These are phyloP conservation scores for Torymus texanus DNA, from an alignment of 2,888 invertebrate genomes.

Conservation along the genomic window DNA sequence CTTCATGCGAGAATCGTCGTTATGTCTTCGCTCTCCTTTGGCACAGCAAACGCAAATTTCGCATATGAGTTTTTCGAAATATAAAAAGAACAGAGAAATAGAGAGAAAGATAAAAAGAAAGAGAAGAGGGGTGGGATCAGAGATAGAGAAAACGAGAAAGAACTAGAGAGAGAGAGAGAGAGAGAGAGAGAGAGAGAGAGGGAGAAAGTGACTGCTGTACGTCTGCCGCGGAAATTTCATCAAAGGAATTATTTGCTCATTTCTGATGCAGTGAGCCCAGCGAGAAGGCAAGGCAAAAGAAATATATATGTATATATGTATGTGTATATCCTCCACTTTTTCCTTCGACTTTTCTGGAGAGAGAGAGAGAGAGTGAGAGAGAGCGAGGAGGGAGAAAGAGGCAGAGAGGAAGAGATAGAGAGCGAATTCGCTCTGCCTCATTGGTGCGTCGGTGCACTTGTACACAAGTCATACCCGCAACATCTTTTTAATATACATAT, in stretches of 20 bases:
- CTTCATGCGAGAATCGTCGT: not conserved
- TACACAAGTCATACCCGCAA: slow-evolving; percentile 42
- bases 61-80: too few species aligned
- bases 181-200: not conserved
- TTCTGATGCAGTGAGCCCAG: slow-evolving; percentile 39
- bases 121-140: not conserved
- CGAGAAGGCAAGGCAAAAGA: slow-evolving; percentile 28
- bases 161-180: not conserved
- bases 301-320: not conserved
- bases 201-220: not conserved
- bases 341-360: slow-evolving; percentile 12
- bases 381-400: too few species aligned
- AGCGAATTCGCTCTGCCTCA: slow-evolving; percentile 13
- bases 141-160: not conserved
- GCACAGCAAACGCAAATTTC: too few species aligned
- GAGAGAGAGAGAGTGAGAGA: too few species aligned
- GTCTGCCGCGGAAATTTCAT: slow-evolving; percentile 33
- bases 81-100: too few species aligned
- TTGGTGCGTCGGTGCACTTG: slow-evolving; percentile 31
- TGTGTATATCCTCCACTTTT: slow-evolving; percentile 1
- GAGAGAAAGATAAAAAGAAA: not conserved
- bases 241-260: slow-evolving; percentile 49
- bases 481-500: slow-evolving; percentile 24
- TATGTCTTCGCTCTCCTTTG: not conserved
- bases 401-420: too few species aligned